These are phyloP conservation scores for Zhuqinia jingwanae DNA, from an alignment of 2,888 invertebrate genomes.

Conservation along the genomic window DNA sequence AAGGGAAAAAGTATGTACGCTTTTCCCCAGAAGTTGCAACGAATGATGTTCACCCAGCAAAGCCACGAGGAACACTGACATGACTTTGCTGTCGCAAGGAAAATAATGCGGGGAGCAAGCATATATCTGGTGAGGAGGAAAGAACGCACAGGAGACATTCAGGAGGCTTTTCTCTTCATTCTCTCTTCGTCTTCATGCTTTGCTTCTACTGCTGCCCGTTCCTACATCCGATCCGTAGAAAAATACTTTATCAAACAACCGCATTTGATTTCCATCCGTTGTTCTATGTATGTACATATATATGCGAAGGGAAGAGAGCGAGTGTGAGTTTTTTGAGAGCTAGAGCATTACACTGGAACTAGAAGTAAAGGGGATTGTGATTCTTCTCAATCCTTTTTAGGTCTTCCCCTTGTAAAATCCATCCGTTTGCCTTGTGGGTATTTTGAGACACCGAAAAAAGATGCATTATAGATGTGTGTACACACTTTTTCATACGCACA, in stretches of 20 bases:
- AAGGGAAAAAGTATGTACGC: constrained; percentile 16
- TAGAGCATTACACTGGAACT: background rate
- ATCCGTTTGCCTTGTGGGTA: constrained; percentile 50
- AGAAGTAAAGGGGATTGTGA: background rate
- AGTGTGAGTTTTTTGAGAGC: background rate
- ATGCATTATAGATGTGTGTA: constrained; percentile 37
- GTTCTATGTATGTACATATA: no score
- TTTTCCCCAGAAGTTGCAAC: constrained; percentile 26
- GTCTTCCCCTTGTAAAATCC: constrained; percentile 1
- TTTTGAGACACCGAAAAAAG: constrained; percentile 60
- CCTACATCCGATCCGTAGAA: constrained; percentile 38
- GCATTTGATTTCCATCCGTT: constrained; percentile 52
- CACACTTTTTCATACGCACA: no score
- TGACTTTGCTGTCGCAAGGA: constrained; percentile 52
- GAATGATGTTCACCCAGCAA: constrained; percentile 73
- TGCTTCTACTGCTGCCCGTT: constrained; percentile 12
- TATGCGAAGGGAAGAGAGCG: no score
- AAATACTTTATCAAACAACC: constrained; percentile 12
- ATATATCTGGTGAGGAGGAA: constrained; percentile 31
- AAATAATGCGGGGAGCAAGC: constrained; percentile 58
- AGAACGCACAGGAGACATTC: constrained; percentile 41
- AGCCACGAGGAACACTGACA: constrained; percentile 75
- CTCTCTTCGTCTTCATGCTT: background rate
- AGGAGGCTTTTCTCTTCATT: constrained; percentile 12
- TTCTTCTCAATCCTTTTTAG: constrained; percentile 33